Percentiles rank a stretch among this genome's conserved stretches.
Conservation (phyloP, 2,113 vertebrate genomes). For the Vulpes lagopus region DNA sequence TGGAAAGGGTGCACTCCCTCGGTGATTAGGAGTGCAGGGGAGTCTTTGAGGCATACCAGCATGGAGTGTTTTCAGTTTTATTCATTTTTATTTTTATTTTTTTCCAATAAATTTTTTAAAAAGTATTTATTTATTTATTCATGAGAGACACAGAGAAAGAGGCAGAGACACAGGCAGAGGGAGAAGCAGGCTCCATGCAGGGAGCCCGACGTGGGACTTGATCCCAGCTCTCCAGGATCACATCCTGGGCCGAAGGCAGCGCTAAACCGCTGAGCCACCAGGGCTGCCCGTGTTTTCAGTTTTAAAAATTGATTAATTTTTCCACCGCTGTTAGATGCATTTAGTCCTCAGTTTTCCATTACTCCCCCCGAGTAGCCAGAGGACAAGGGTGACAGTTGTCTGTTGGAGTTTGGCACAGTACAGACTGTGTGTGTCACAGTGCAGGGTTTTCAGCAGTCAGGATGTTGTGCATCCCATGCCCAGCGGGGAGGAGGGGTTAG, state of each 20-base stretch:
- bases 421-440: background rate
- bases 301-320: background rate
- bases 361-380: background rate
- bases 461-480: rapidly evolving
- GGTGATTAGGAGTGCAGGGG: background rate
- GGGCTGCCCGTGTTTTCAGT: no score
- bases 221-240: no score
- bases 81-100: no score
- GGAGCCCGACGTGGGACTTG: no score
- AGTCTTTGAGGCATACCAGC: no score
- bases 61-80: rapidly evolving
- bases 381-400: background rate
- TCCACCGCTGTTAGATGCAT: rapidly evolving
- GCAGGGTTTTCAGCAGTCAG: background rate
- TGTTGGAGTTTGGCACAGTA: background rate
- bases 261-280: no score
- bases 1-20: background rate
- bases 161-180: no score
- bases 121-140: no score
- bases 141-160: no score
- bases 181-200: no score
- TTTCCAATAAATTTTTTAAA: no score
- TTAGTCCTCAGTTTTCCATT: background rate
- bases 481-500: background rate
- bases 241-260: no score